A percentile compares a stretch with the other conserved stretches of the same genome.
Evolutionary conservation across 2,113 vertebrate genomes (phyloP).

Genomic region (Mesocricetus auratus): DNA sequence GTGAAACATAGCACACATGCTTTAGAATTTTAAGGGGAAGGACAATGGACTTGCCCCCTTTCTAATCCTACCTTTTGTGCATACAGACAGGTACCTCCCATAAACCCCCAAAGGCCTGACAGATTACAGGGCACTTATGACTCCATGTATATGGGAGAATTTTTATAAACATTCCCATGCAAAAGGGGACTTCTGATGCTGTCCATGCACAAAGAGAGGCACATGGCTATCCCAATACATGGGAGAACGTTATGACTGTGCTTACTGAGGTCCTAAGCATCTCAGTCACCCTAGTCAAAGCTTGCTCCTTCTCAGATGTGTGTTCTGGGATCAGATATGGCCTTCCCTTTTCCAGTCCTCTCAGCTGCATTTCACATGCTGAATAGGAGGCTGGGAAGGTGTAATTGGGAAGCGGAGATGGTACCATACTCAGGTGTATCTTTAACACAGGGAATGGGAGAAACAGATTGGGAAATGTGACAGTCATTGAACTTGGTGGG

Average conservation of each 20-base stretch:
- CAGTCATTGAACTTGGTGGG: not conserved
- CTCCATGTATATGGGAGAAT: not conserved
- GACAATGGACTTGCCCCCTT: not conserved
- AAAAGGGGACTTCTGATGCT: not conserved
- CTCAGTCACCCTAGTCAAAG: constrained; percentile 25
- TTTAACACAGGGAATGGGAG: not conserved
- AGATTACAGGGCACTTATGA: constrained; percentile 22
- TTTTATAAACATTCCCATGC: too few relatives aligned
- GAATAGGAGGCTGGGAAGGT: not conserved
- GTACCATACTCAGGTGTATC: not conserved
- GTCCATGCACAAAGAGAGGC: not conserved
- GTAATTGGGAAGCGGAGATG: not conserved
- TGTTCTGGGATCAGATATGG: not conserved
- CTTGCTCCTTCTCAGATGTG: not conserved
- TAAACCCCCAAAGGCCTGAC: not conserved
- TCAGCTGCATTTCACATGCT: not conserved
- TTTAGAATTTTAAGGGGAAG: not conserved
- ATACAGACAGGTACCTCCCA: constrained; percentile 34
- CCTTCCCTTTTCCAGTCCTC: not conserved
- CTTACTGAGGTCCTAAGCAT: constrained; percentile 16
- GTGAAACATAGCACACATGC: not conserved
- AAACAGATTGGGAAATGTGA: not conserved
- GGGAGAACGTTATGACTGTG: too few relatives aligned
- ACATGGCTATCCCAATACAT: not conserved
- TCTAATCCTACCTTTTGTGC: not conserved